Conservation (phyloP, 2,113 vertebrate genomes). For the Donacobius atricapilla region DNA sequence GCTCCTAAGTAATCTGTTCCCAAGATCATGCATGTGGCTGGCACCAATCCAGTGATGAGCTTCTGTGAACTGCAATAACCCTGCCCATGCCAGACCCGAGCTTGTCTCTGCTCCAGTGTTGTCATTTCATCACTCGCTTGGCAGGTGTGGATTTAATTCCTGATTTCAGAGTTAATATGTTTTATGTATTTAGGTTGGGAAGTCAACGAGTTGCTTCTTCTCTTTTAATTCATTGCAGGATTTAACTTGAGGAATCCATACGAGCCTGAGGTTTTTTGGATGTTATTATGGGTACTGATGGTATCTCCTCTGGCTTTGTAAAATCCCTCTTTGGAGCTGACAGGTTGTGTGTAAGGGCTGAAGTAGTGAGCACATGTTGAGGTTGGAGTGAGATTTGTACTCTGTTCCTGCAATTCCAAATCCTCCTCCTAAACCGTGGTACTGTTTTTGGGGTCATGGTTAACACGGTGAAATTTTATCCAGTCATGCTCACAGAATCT, state of each 20-base stretch:
- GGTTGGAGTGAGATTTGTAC: neutral
- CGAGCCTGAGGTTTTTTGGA: neutral
- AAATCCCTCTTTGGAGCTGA: neutral
- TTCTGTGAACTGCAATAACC: neutral
- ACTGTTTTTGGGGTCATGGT: neutral
- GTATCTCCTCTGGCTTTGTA: neutral
- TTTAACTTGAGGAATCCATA: neutral
- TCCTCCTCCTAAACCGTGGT: neutral
- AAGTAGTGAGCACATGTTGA: neutral
- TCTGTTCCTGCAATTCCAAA: neutral
- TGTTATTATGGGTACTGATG: neutral
- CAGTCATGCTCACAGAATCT: neutral
- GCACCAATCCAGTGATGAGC: neutral
- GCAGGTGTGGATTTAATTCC: neutral
- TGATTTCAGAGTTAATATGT: neutral
- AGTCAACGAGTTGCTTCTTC: neutral
- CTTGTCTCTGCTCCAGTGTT: neutral
- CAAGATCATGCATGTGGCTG: neutral
- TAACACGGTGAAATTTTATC: neutral
- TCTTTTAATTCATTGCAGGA: neutral
- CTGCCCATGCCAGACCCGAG: neutral
- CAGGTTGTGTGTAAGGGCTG: neutral
- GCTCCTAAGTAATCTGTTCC: neutral
- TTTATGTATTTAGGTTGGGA: neutral
- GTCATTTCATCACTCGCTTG: neutral